phyloP scores from a whole-genome alignment of 1,140 invertebrate species.

The Grapholita molesta region DNA sequence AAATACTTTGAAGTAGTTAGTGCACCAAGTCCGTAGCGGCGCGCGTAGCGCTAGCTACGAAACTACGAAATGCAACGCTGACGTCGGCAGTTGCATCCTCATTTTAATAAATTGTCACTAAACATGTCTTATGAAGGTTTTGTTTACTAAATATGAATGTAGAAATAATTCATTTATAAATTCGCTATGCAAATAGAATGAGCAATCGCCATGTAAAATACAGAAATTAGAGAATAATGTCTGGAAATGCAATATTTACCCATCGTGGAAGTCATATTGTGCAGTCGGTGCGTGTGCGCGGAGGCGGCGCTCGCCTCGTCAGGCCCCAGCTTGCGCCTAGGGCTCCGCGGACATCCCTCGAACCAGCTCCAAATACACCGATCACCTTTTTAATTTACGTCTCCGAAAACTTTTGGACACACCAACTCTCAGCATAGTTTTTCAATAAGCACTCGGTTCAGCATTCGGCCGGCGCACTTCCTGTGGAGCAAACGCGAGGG shows the following conservation, averaged over 20 bases:
- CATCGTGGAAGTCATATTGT: conserved; percentile 76
- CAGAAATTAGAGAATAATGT: neutral
- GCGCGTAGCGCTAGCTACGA: neutral
- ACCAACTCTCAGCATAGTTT: conserved; percentile 71
- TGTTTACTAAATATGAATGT: neutral
- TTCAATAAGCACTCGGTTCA: conserved; percentile 53
- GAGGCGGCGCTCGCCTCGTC: conserved; percentile 68
- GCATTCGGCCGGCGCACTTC: conserved; percentile 56
- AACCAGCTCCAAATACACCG: conserved; percentile 50
- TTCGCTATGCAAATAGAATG: neutral
- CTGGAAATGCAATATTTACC: conserved; percentile 55
- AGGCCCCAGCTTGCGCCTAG: conserved; percentile 62
- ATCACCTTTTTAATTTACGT: conserved; percentile 73
- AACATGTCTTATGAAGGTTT: neutral
- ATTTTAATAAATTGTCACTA: neutral
- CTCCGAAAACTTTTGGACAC: conserved; percentile 65
- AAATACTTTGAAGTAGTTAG: neutral
- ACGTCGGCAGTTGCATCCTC: neutral
- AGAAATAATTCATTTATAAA: neutral
- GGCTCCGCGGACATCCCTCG: conserved; percentile 62
- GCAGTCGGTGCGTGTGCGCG: conserved; percentile 62
- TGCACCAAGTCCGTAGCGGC: neutral
- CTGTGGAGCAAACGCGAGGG: conserved; percentile 49
- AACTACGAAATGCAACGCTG: neutral
- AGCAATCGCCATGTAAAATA: neutral